Base-by-base conservation (phyloP, 2,888 invertebrate genomes). In the Parochlus steinenii region DNA sequence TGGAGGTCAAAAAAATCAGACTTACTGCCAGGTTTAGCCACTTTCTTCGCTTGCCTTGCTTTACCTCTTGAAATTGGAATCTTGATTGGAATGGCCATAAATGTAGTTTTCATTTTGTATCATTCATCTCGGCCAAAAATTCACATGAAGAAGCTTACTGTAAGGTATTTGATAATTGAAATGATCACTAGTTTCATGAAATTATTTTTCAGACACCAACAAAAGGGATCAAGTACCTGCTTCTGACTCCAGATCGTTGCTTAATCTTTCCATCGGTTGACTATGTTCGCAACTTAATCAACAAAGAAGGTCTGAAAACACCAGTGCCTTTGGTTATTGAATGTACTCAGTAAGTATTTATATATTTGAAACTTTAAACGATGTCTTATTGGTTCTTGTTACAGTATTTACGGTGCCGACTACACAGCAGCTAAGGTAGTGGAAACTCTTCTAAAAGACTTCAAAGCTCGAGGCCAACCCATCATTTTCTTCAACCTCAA, bases 231-330 rank as follows among this genome's bases (percentile, higher is more conserved):
- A 76, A 80, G 47, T 85, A 82, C 56, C 62, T 85, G 39, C 75
- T 82, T 71, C 63, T 86, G 39, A 85, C 82, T 5, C 86, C 86
- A 8, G 85, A 86, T 59, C 73, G 86, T 44, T 86, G 85, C 55
- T 66, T 89, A 22, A 85, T 86, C 55, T 89, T 87, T 61, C 87
- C 87, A 17, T 85, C 86, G 0, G 82, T 85, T 46, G 85, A 86
- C 58, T 85, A 87, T 60, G 82, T 89, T 43, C 69, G 83, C 40
- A 77, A 81, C 48, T 66, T 83, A 40, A 83, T 89, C 40, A 81
- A 76, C 41, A 86, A 87, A 58, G 76, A 75, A 54, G 81, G 82
- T 36, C 61, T 66, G 7, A 68, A 71, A 23, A 68, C 71, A 43
- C 69, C 67, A 41, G 49, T 75, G 43, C 82, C 85, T 5, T 81